Base-by-base conservation (phyloP, 2,888 invertebrate genomes). In the Zaprionus lineosus region DNA sequence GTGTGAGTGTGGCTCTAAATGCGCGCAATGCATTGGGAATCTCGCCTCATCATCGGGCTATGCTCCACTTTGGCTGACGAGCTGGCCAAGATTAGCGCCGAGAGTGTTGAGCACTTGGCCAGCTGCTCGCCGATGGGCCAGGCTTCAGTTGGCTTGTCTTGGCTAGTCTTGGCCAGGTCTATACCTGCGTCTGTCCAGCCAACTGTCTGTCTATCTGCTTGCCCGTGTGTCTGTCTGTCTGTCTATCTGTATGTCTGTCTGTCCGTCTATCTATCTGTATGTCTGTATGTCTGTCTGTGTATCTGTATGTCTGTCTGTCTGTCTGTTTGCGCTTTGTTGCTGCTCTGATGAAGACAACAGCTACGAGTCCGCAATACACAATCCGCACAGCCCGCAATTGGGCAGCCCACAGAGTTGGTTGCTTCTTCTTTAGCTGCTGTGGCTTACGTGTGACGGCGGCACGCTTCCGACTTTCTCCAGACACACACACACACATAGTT, bases 401-500 rank as follows among this genome's bases (percentile, higher is more conserved):
- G 52, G 21, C 64, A 33, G 40, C 26, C 29, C 28, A 55, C 31
- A 26, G 41, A 41, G 21, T 59, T 62, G 33, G 66, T 63, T 53
- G 85, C 72, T 62, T 82, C 83, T 84, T 83, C 69, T 69, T 68
- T 58, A 70, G 63, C 58, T 64, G 70, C 57, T 81, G 74, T 67
- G 67, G 73, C 76, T 73, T 76, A 76, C 73, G 76, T 73, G 65
- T 65, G 69, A 57, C 48, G 65, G 19, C 53, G 65, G 68, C 79
- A 72, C 76, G 79, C 79, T 81, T 81, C 79, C 79, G 79, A 81
- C 79, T 81, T 81, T 81, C 79, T 85, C 79, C 81, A 67, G 63
- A 59, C 58, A 62, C 55, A 60, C 29, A 64, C 47, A 71, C 41
- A 44, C 40, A 46, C 24, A 31, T 3, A 28, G 36, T 51, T 15